These are phyloP conservation scores for Koerneria pararmatus DNA, from an alignment of 2,888 invertebrate species.

Conservation along the genomic window DNA sequence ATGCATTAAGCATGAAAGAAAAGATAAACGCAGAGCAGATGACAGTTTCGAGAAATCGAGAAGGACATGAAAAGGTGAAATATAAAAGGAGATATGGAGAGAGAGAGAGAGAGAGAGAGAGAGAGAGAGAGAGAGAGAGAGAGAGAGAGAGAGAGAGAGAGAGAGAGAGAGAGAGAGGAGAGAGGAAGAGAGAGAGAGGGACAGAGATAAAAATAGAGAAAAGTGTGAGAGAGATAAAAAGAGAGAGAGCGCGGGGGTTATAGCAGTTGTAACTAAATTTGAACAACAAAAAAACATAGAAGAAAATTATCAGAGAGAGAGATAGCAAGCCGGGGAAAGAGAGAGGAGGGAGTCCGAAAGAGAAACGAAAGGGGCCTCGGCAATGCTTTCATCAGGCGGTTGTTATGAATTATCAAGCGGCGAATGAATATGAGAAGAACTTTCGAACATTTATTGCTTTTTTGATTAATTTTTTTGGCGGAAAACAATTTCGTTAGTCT, in stretches of 20 bases:
- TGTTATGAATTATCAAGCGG: too few relatives aligned
- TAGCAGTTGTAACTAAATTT: neutral
- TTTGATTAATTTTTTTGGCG: too few relatives aligned
- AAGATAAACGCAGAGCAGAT: conserved; percentile 8
- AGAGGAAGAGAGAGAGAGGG: neutral
- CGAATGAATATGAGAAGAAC: too few relatives aligned
- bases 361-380: too few relatives aligned
- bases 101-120: conserved; percentile 16
- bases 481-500: too few relatives aligned
- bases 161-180: conserved; percentile 5
- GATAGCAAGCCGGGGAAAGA: neutral
- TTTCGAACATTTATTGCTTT: too few relatives aligned
- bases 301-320: neutral
- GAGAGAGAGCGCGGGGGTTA: conserved; percentile 23
- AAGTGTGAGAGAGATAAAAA: conserved; percentile 22
- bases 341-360: neutral
- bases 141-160: conserved; percentile 22
- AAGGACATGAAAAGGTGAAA: conserved; percentile 17
- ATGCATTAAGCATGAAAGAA: conserved; percentile 1
- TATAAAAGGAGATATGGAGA: conserved; percentile 6
- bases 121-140: conserved; percentile 2
- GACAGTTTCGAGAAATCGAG: neutral
- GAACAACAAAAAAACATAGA: neutral
- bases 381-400: too few relatives aligned
- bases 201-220: conserved; percentile 15